Evolutionary conservation across 1,140 invertebrate species (phyloP), one percentile per base, ranked within the genome.

Genomic region (Mactra quadrangularis): DNA sequence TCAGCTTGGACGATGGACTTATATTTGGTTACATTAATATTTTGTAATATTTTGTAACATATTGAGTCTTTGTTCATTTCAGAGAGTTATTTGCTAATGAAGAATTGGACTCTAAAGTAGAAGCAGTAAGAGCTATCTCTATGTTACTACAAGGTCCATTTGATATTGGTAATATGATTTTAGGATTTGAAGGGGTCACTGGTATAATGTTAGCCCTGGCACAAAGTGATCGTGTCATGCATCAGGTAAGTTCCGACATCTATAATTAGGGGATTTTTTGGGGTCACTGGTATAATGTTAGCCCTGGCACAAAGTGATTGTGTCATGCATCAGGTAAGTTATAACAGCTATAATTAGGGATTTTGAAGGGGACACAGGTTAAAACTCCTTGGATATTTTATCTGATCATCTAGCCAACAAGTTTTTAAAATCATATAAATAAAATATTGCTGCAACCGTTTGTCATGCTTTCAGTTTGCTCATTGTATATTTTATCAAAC

Each of bases 141-240:
- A 96, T 97, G 6, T 93, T 99, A 15, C 93, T 99, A 3, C 82
- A 91, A 90, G 98, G 98, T 22, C 97, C 98, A 0, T 91, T 98
- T 33, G 98, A 99, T 92, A 96, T 99, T 60, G 99, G 99, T 25
- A 99, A 98, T 90, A 95, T 96, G 84, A 95, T 99, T 71, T 95
- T 99, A 35, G 96, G 96, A 15, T 96, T 96, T 92, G 97, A 98
- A 87, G 98, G 98, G 27, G 96, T 99, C 83, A 94, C 99, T 70
- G 96, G 99, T 92, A 99, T 99, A 96, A 98, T 99, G 92, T 93
- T 99, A 19, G 96, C 97, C 7, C 98, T 99, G 97, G 98, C 99
- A 15, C 96, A 96, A 62, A 97, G 96, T 50, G 94, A 94, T 15
- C 95, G 97, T 71, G 95, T 97, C 88, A 91, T 99, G 0, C 97